Base-by-base conservation (phyloP, 2,888 invertebrate genomes). In the Graphium colonna region DNA sequence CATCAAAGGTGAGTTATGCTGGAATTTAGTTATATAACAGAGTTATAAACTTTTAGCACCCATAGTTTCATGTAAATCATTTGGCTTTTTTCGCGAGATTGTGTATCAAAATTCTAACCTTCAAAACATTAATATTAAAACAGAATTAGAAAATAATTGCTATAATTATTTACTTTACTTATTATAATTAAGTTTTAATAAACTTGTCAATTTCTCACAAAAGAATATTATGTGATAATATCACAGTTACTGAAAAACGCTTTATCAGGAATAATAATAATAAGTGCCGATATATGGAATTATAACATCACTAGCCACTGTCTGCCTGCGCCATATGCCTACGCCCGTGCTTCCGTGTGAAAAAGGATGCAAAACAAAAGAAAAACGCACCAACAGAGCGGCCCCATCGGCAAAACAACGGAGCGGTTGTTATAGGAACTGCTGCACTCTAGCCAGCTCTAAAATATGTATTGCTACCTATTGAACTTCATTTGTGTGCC, bases 321-420 rank as follows among this genome's bases (percentile, higher is more conserved):
- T 70, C 68, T 71, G 70, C 63, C 57, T 9, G 62, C 67, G 58
- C 62, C 57, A 56, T 60, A 60, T 61, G 64, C 66, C 66, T 68
- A 65, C 74, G 70, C 75, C 73, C 74, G 75, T 73, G 73, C 74
- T 73, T 75, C 69, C 68, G 68, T 70, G 61, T 64, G 67, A 73
- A 78, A 79, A 77, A 75, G 74, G 70, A 64, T 64, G 59, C n/a
- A 67, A 61, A 64, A 63, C 58, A 63, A 70, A 73, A 77, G 69
- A 69, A 71, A 74, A 77, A 76, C 71, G 75, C 69, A 72, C 73
- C 74, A 71, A 77, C 73, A 74, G 70, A 68, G 74, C 46, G 33
- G 69, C 2, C 63, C 73, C 67, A 86, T 86, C 77, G 86, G 76
- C 84, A 84, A 87, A 87, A 87, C 86, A 84, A 84, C 82, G 79